Percentiles rank a stretch among this genome's conserved stretches.
Conservation (phyloP, 2,113 vertebrate species). For the Nibea albiflora region DNA sequence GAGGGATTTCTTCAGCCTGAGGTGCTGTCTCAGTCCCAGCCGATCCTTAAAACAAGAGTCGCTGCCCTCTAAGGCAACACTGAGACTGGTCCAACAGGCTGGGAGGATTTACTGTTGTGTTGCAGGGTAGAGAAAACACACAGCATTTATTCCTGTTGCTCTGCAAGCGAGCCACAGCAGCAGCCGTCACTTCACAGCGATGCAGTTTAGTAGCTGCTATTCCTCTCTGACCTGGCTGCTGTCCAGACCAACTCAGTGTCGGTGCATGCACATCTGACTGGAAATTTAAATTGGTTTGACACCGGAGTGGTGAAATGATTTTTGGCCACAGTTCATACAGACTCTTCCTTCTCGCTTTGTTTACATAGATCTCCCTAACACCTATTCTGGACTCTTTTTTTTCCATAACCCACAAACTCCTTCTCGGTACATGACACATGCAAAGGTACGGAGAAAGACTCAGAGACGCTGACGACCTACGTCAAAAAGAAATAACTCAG, state of each 20-base stretch:
- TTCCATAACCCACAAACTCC: slow-evolving; percentile 17
- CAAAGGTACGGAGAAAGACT: neutral
- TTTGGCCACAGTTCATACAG: neutral
- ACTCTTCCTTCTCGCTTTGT: slow-evolving; percentile 8
- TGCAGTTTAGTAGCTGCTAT: slow-evolving; percentile 21
- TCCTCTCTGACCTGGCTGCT: slow-evolving; percentile 39
- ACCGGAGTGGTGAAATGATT: neutral
- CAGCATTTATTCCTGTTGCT: slow-evolving; percentile 46
- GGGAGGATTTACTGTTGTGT: slow-evolving; percentile 52
- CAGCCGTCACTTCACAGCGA: slow-evolving; percentile 16
- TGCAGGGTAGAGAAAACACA: slow-evolving; percentile 35
- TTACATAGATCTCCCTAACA: slow-evolving; percentile 27
- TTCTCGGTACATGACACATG: neutral
- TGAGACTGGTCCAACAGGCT: slow-evolving; percentile 17
- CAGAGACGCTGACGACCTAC: slow-evolving; percentile 14
- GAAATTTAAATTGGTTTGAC: slow-evolving; percentile 20
- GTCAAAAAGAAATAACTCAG: slow-evolving; percentile 49
- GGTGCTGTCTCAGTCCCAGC: neutral
- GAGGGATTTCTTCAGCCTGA: neutral
- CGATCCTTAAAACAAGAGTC: slow-evolving; percentile 26
- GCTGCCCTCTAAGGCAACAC: slow-evolving; percentile 59
- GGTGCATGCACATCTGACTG: neutral
- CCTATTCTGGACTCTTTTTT: slow-evolving; percentile 11
- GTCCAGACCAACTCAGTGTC: slow-evolving; percentile 23
- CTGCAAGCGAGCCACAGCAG: slow-evolving; percentile 28